phyloP scores from a whole-genome alignment of 1,140 invertebrate genomes.

The Drosophila lini region DNA sequence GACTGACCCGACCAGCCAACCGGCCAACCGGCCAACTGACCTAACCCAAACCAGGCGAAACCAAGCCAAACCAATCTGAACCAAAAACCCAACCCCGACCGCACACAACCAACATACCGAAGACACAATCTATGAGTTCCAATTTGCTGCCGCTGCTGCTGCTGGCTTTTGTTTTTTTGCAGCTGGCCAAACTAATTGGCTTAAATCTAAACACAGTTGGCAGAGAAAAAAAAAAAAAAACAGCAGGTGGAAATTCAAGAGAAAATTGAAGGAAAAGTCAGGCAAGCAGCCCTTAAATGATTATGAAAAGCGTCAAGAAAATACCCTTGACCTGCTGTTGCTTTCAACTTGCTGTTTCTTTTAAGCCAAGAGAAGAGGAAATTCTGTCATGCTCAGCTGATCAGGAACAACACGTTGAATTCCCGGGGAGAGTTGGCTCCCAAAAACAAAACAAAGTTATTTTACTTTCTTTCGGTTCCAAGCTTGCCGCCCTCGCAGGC shows the following conservation, averaged over 20 bases:
- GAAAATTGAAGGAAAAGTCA: neutral
- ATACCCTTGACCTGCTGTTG: constrained; percentile 32
- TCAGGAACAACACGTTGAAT: constrained; percentile 35
- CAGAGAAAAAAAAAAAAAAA: constrained; percentile 11
- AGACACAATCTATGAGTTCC: constrained; percentile 74
- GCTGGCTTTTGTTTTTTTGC: constrained; percentile 39
- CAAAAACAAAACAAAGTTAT: constrained; percentile 33
- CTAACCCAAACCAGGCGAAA: constrained; percentile 5
- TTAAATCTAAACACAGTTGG: constrained; percentile 71
- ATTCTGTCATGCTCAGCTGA: constrained; percentile 37
- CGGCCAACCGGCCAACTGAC: constrained; percentile 26
- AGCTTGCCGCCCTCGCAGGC: constrained; percentile 10
- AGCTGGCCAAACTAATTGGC: constrained; percentile 70
- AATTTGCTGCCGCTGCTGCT: constrained; percentile 33
- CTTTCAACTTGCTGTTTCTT: constrained; percentile 17
- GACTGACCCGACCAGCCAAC: constrained; percentile 38
- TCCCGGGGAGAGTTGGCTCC: constrained; percentile 18
- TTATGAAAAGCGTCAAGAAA: constrained; percentile 16
- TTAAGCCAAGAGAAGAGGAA: neutral
- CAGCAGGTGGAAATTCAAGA: constrained; percentile 5
- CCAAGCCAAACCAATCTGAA: constrained; percentile 22
- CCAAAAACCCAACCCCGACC: constrained; percentile 11
- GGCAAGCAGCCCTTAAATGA: constrained; percentile 1
- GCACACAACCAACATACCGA: constrained; percentile 48
- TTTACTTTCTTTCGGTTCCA: constrained; percentile 14